phyloP scores from a whole-genome alignment of 2,888 invertebrate species.

The Eulithis testata region DNA sequence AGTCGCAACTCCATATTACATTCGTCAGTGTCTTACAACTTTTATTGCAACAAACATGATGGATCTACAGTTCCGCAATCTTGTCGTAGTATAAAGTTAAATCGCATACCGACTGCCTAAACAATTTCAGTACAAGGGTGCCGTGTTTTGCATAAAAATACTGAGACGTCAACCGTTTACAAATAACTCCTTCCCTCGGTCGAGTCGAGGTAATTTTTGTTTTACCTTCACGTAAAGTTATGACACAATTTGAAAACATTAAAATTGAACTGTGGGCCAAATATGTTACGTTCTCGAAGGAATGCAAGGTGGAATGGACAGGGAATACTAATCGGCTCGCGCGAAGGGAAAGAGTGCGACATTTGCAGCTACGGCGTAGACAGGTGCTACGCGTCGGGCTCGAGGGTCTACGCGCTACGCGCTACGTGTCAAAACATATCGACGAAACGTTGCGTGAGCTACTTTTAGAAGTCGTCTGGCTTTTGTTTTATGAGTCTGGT shows the following conservation, averaged over 20 bases:
- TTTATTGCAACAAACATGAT: slow-evolving; percentile 77
- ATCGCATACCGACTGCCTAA: slow-evolving; percentile 69
- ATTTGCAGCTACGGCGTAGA: slow-evolving; percentile 67
- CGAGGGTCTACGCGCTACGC: slow-evolving; percentile 46
- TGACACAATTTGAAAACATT: slow-evolving; percentile 80
- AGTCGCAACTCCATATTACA: slow-evolving; percentile 69
- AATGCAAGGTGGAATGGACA: slow-evolving; percentile 63
- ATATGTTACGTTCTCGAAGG: slow-evolving; percentile 74
- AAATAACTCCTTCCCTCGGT: slow-evolving; percentile 74
- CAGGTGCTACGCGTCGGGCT: slow-evolving; percentile 65
- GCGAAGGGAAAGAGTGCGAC: slow-evolving; percentile 46
- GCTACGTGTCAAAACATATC: slow-evolving; percentile 39
- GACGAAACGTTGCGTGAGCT: slow-evolving; percentile 35
- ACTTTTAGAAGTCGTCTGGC: slow-evolving; percentile 28
- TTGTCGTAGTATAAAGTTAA: slow-evolving; percentile 65
- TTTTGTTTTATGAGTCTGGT: slow-evolving; percentile 31
- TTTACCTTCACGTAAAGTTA: slow-evolving; percentile 75
- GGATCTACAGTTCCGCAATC: slow-evolving; percentile 67
- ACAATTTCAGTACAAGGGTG: slow-evolving; percentile 75
- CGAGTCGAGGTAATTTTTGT: slow-evolving; percentile 73
- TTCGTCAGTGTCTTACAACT: slow-evolving; percentile 79
- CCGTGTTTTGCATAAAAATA: slow-evolving; percentile 77
- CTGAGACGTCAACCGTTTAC: slow-evolving; percentile 79
- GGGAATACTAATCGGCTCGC: slow-evolving; percentile 69
- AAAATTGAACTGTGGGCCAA: slow-evolving; percentile 80